Conservation (phyloP, 2,888 invertebrate genomes). For the Ormyrus labotus region DNA sequence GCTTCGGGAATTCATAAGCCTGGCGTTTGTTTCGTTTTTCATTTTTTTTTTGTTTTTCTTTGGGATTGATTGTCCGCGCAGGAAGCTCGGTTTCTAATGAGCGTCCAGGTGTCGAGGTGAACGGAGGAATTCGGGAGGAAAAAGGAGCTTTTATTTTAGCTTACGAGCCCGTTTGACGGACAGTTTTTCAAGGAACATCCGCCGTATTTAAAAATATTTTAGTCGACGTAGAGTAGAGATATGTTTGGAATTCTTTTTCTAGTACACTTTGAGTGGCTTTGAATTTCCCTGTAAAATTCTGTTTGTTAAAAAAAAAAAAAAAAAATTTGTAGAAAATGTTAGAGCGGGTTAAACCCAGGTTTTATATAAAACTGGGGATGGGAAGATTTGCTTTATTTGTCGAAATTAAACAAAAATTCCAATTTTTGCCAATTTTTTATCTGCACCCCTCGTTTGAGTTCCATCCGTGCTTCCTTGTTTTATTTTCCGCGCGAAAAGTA, state of each 20-base stretch:
- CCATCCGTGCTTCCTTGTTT: neutral
- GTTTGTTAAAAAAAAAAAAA: slow-evolving; percentile 9
- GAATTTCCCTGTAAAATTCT: slow-evolving; percentile 16
- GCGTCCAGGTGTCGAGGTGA: too few relatives aligned
- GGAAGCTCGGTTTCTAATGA: too few relatives aligned
- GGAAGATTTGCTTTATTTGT: slow-evolving; percentile 26
- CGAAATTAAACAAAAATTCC: slow-evolving; percentile 3
- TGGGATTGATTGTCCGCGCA: too few relatives aligned
- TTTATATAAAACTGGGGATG: slow-evolving; percentile 11
- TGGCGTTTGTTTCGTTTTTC: slow-evolving; percentile 5
- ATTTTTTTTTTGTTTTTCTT: too few relatives aligned
- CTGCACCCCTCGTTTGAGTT: neutral
- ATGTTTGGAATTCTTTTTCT: slow-evolving; percentile 35
- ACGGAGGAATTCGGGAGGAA: neutral
- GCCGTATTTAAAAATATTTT: slow-evolving; percentile 35
- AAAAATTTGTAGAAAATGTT: slow-evolving; percentile 3
- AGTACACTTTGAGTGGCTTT: slow-evolving; percentile 37
- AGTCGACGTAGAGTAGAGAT: neutral
- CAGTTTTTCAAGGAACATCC: slow-evolving; percentile 19
- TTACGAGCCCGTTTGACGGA: slow-evolving; percentile 4
- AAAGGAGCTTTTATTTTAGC: slow-evolving; percentile 12
- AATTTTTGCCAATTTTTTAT: neutral
- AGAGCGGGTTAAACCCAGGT: neutral
- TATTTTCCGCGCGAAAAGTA: neutral
- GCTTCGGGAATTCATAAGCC: neutral